These are phyloP conservation scores for Lampris incognitus DNA, from an alignment of 2,113 vertebrate genomes.

Conservation along the genomic window DNA sequence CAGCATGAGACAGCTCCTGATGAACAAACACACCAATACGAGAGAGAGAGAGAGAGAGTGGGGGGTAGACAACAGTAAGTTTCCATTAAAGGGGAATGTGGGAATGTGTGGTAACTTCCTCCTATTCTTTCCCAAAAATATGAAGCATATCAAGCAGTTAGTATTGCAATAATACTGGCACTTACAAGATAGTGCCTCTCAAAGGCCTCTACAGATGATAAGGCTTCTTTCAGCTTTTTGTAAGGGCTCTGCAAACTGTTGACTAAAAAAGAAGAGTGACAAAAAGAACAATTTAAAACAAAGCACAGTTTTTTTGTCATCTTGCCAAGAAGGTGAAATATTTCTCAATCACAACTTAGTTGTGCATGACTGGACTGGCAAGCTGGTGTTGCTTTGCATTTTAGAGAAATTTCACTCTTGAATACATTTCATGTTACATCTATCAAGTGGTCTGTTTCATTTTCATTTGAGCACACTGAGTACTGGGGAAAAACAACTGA, in stretches of 20 bases:
- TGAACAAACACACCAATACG: conserved; percentile 7
- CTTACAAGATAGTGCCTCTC: conserved; percentile 98
- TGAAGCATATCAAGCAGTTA: conserved; percentile 6
- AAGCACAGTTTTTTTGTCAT: neutral
- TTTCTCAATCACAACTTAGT: neutral
- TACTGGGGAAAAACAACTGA: no score
- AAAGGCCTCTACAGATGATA: conserved; percentile 96
- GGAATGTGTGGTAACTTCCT: no score
- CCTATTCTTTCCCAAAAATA: neutral
- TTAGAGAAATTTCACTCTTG: no score
- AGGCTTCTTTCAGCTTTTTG: conserved; percentile 96
- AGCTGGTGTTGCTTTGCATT: no score
- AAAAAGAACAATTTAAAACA: neutral
- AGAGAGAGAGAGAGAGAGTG: neutral
- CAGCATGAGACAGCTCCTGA: conserved; percentile 94
- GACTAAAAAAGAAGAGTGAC: conserved; percentile 77
- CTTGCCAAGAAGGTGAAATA: neutral
- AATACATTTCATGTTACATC: no score
- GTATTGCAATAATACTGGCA: conserved; percentile 15
- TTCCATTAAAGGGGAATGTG: no score
- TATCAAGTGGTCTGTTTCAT: no score
- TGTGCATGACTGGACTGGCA: no score
- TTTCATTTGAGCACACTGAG: neutral
- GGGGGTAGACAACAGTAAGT: neutral
- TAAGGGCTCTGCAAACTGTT: conserved; percentile 95